A percentile compares a stretch with the other conserved stretches of the same genome.
These are phyloP conservation scores for Dermatophagoides farinae DNA, from an alignment of 1,140 invertebrate species.

Conservation along the genomic window DNA sequence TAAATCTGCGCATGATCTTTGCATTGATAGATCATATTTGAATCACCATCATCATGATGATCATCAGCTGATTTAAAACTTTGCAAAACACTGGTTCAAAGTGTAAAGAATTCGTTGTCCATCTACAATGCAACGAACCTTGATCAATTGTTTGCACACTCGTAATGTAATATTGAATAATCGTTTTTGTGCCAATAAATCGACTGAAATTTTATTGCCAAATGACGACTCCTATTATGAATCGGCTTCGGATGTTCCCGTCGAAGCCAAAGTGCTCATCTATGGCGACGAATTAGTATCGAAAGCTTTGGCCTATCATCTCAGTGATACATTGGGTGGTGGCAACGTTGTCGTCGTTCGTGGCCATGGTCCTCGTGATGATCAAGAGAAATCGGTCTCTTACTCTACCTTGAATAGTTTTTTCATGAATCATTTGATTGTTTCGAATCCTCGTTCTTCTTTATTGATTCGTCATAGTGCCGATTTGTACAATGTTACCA, in stretches of 20 bases:
- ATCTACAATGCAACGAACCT: too few relatives aligned
- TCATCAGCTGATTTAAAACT: too few relatives aligned
- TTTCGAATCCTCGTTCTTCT: conserved; percentile 4
- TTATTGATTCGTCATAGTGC: conserved; percentile 6
- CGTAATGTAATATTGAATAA: too few relatives aligned
- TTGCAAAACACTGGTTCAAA: too few relatives aligned
- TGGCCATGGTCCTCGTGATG: neutral
- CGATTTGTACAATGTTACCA: conserved; percentile 1
- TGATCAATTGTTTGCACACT: too few relatives aligned
- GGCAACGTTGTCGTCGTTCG: neutral
- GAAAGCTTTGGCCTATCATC: conserved; percentile 4
- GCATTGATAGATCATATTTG: too few relatives aligned
- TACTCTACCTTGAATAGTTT: neutral
- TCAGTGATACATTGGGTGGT: neutral
- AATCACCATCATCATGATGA: too few relatives aligned
- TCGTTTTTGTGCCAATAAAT: too few relatives aligned
- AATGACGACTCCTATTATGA: neutral
- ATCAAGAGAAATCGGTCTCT: neutral
- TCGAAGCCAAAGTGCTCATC: conserved; percentile 2
- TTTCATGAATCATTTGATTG: conserved; percentile 2
- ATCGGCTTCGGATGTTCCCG: neutral
- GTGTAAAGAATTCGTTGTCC: too few relatives aligned
- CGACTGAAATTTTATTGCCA: too few relatives aligned
- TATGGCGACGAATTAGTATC: conserved; percentile 8
- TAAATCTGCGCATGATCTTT: too few relatives aligned